These are phyloP conservation scores for Oceanodroma tethys DNA, from an alignment of 2,113 vertebrate genomes.

Conservation along the genomic window DNA sequence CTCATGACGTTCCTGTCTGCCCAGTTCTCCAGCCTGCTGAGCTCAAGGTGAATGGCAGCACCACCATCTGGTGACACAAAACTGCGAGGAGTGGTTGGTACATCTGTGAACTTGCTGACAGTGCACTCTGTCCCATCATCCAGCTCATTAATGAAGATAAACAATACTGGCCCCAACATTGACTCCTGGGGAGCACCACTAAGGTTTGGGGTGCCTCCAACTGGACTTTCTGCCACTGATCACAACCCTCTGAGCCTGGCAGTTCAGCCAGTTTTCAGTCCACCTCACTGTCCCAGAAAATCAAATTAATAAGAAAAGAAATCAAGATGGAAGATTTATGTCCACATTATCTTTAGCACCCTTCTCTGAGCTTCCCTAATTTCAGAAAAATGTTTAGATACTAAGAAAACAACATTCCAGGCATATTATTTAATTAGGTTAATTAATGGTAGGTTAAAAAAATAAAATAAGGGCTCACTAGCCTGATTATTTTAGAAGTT, in stretches of 20 bases:
- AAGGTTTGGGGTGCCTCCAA: not conserved
- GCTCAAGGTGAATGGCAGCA: not conserved
- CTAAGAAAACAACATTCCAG: not conserved
- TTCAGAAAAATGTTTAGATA: not conserved
- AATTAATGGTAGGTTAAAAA: not conserved
- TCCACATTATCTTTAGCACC: not conserved
- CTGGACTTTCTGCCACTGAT: not conserved
- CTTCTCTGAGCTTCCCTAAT: not conserved
- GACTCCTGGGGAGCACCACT: not conserved
- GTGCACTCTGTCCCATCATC: no score
- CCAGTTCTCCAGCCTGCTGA: not conserved
- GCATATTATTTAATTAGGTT: not conserved
- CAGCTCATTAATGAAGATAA: not conserved
- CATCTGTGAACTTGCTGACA: not conserved
- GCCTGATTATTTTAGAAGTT: not conserved
- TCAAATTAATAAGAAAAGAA: not conserved
- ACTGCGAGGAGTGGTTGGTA: not conserved
- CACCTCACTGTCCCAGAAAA: not conserved
- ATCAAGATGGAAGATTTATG: not conserved
- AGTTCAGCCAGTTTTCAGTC: not conserved
- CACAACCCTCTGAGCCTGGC: not conserved
- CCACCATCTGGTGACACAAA: not conserved
- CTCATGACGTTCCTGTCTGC: not conserved
- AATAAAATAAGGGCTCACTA: not conserved
- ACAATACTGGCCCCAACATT: not conserved